Conservation (phyloP, 2,113 vertebrate species). For the Tetrao urogallus region DNA sequence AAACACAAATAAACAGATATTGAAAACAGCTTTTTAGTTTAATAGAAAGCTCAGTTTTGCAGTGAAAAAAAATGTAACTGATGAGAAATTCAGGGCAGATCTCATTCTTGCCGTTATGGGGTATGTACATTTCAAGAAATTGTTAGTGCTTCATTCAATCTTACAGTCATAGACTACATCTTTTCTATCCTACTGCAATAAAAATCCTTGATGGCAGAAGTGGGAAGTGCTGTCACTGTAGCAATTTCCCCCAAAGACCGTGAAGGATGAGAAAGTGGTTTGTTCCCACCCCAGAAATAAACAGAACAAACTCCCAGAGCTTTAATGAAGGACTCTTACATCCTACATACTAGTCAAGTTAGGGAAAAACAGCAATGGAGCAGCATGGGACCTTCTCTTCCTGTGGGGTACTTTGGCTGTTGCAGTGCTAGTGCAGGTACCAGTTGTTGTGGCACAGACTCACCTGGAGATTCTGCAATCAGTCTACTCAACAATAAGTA, state of each 20-base stretch:
- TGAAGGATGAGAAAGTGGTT: neutral
- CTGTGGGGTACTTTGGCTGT: neutral
- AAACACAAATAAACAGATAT: neutral
- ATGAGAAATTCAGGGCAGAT: neutral
- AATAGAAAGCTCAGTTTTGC: neutral
- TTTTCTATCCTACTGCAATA: neutral
- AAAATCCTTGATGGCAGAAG: neutral
- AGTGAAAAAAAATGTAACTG: neutral
- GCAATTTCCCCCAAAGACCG: neutral
- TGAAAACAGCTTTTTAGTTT: neutral
- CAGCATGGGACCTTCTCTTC: neutral
- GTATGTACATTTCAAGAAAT: neutral
- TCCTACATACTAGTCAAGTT: neutral
- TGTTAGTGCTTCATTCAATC: neutral
- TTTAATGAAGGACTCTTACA: neutral
- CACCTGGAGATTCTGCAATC: neutral
- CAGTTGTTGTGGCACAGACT: neutral
- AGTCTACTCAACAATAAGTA: neutral
- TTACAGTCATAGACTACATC: neutral
- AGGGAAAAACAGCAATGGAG: neutral
- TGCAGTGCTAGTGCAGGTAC: neutral
- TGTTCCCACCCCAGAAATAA: neutral
- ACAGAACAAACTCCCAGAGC: neutral
- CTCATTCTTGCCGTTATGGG: neutral
- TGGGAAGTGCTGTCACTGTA: neutral